Base-by-base conservation (phyloP, 2,113 vertebrate genomes). In the Hylia prasina region DNA sequence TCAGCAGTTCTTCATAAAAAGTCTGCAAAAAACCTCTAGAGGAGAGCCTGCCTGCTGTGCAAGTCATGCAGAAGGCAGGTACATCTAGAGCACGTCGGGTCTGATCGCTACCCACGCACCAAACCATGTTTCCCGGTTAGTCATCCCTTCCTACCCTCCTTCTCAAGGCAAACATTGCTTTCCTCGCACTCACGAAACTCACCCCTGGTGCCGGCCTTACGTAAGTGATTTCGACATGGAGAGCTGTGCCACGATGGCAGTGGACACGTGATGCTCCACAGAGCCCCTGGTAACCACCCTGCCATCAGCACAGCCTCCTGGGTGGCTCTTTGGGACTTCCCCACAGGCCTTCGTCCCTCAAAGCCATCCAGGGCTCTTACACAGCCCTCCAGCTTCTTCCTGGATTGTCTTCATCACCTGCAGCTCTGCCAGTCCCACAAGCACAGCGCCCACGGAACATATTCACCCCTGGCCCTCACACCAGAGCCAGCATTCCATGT, bases 111-210 rank as follows among this genome's bases (percentile, higher is more conserved):
- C 40, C 53, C 81, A 88, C 39, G 10, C 82, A 72, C 40, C 77
- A 61, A 73, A 24, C 39, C 81, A 66, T 68, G n/a, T 82, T 78
- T 93, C 81, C 60, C 9, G 3, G 70, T 95, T 91, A 89, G 61
- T 77, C 35, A 78, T 91, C 82, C 84, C 31, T 58, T 68, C 94
- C 75, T 64, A 4, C 63, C 57, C 81, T 91, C 40, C 86, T 85
- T 82, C 88, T 70, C 82, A 58, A 48, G 6, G 57, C 73, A 89
- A 95, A 95, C 83, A 93, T 40, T 82, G 53, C 82, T 76, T 20
- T 40, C 85, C 94, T 40, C 72, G 45, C 50, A 61, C 73, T 94
- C 88, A 2, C 1, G 2, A 88, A 95, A 83, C 85, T 88, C 75
- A 93, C 15, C 47, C 80, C 40, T 88, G 48, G 25, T 78, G 57